Conservation (phyloP, 2,797 vertebrate species). For the Podarcis lilfordi region DNA sequence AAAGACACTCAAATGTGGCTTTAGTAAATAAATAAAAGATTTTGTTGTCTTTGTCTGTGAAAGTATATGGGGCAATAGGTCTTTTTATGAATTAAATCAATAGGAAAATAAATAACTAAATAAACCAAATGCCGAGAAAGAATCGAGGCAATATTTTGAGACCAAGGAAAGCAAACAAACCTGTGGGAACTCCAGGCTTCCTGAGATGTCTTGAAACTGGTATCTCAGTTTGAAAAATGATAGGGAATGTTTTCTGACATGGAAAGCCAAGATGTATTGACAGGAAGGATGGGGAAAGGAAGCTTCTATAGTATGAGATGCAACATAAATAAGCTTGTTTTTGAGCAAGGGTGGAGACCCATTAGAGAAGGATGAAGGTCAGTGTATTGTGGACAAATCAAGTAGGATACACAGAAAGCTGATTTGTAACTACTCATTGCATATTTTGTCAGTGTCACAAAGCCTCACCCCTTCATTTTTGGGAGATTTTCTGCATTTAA, state of each 20-base stretch:
- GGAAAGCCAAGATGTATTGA: constrained; percentile 30
- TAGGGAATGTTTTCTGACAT: constrained; percentile 2
- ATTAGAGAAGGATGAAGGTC: fast-evolving
- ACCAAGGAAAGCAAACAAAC: background rate
- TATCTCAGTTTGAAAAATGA: constrained; percentile 24
- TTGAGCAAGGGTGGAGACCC: background rate
- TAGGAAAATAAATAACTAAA: background rate
- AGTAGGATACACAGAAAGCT: background rate
- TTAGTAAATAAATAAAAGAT: background rate
- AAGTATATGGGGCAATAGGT: background rate
- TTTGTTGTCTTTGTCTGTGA: background rate
- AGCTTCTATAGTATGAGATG: background rate
- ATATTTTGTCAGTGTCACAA: background rate
- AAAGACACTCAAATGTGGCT: background rate
- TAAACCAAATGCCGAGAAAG: constrained; percentile 30
- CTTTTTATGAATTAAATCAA: background rate
- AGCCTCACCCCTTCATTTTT: too few relatives aligned
- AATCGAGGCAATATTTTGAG: constrained; percentile 4
- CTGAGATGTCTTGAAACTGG: constrained; percentile 32
- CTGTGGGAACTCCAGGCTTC: background rate
- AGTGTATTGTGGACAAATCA: fast-evolving
- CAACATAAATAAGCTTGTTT: background rate
- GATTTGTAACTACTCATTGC: background rate
- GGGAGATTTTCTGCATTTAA: background rate
- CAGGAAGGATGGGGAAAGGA: background rate